These are phyloP conservation scores for Meloidogyne chitwoodi DNA, from an alignment of 1,140 invertebrate species.

Conservation along the genomic window DNA sequence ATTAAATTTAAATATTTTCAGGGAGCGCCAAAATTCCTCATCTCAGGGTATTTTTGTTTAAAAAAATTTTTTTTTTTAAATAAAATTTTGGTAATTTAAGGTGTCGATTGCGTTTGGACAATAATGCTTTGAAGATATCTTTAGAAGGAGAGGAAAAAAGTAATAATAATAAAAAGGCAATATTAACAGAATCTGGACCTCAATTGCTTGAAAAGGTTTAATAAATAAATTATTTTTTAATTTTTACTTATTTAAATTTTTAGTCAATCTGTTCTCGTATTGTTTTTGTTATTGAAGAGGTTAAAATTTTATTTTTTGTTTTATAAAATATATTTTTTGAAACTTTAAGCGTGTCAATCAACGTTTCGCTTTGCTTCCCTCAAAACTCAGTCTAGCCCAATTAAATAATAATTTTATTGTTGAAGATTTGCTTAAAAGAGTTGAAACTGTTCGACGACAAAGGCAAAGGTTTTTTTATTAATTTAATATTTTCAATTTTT, in stretches of 20 bases:
- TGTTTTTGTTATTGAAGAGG: conserved; percentile 41
- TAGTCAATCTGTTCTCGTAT: conserved; percentile 38
- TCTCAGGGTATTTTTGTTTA: conserved; percentile 7
- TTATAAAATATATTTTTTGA: background rate
- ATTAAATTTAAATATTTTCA: background rate
- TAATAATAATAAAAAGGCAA: background rate
- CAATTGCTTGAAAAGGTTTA: conserved; percentile 5
- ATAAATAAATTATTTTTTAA: background rate
- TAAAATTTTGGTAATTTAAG: background rate
- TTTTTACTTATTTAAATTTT: conserved; percentile 4
- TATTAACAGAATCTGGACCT: background rate
- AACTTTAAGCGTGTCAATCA: conserved; percentile 32
- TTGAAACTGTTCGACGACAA: conserved; percentile 25
- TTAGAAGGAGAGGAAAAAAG: background rate
- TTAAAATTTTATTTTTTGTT: background rate
- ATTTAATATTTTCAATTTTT: no score
- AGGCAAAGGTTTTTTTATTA: background rate
- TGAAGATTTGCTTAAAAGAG: conserved; percentile 28
- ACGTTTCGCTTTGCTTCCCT: conserved; percentile 41
- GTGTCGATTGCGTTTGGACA: background rate
- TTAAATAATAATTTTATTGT: conserved; percentile 39
- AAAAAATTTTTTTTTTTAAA: background rate
- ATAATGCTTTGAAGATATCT: background rate
- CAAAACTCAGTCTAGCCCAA: conserved; percentile 39
- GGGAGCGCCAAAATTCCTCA: conserved; percentile 13